Base-by-base conservation (phyloP, 2,888 invertebrate genomes). In the Harmothoe impar region DNA sequence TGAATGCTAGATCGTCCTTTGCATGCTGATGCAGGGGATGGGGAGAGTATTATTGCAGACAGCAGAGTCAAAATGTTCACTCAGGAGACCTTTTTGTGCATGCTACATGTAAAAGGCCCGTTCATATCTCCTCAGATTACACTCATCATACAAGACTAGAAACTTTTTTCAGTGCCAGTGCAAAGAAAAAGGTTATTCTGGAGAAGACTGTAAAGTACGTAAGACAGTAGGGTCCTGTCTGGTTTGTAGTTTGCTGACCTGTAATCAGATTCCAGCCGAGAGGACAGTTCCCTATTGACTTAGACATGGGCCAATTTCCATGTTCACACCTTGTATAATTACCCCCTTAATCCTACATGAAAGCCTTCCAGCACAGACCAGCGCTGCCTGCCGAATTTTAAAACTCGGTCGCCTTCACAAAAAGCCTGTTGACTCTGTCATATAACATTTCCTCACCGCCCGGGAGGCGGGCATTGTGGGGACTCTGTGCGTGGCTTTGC, bases 281-380 rank as follows among this genome's bases (percentile, higher is more conserved):
- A 17, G 31, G 29, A 3, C 72, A n/a, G 20, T 62, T n/a, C 17
- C 72, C 20, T 72, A 29, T 72, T 72, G 72, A 72, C 29, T n/a
- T 72, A 72, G 12, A 15, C 72, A 29, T 31, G 25, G 23, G 62
- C 23, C 25, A 23, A 72, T n/a, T 72, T 29, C 72, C 29, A 72
- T 72, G 25, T 72, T 72, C 72, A 72, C 72, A 29, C 72, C 72
- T 29, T 31, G 31, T 72, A 72, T 72, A 72, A 72, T 72, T 72
- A 72, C 72, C 29, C n/a, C 72, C 72, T 72, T 72, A 72, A 72
- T 72, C 72, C 72, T 5, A 72, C 25, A 72, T 72, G 72, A 72
- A 72, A 72, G 72, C 72, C 29, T 25, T 7, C 3, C 72, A 3
- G 3, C 0, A 25, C 72, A 23, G 29, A 0, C 31, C 0, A n/a